These are phyloP conservation scores for Cyclophora albipunctata DNA, from an alignment of 2,888 invertebrate genomes.

Conservation along the genomic window DNA sequence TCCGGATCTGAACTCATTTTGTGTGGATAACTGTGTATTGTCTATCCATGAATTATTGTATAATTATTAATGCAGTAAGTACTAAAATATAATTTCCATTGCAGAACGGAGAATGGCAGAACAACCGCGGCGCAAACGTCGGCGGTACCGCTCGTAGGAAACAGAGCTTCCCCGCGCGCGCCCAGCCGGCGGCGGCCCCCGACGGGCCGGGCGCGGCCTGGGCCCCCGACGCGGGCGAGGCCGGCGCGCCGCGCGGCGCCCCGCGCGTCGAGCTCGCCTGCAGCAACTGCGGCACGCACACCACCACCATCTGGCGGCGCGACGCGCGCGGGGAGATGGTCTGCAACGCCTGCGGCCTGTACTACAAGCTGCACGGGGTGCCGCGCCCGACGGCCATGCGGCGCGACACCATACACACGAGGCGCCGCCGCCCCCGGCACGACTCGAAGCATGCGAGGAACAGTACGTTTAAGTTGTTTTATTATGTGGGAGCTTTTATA, in stretches of 20 bases:
- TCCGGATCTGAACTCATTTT: no score
- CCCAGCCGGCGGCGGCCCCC: constrained; percentile 50
- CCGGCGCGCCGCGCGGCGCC: constrained; percentile 24
- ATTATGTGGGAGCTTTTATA: not conserved
- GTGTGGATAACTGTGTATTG: no score
- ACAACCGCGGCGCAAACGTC: constrained; percentile 47
- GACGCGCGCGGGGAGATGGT: constrained; percentile 98
- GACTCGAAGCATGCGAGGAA: constrained; percentile 73
- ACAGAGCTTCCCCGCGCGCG: constrained; percentile 86
- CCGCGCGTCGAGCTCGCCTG: constrained; percentile 90
- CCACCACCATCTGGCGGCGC: constrained; percentile 97
- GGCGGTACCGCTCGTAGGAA: constrained; percentile 83
- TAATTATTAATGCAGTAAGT: no score
- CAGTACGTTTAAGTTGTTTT: constrained; percentile 45
- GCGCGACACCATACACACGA: constrained; percentile 95
- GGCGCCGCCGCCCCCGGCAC: constrained; percentile 89
- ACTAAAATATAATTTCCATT: not conserved
- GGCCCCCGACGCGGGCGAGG: constrained; percentile 15
- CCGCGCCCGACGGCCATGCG: constrained; percentile 96
- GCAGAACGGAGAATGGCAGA: constrained; percentile 63
- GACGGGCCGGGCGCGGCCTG: constrained; percentile 24
- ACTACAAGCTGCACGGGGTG: constrained; percentile 96
- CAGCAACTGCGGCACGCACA: constrained; percentile 97
- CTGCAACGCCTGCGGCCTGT: constrained; percentile 98
- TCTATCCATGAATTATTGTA: no score